A percentile compares a stretch with the other conserved stretches of the same genome.
These are phyloP conservation scores for Rugalucina vietnamica DNA, from an alignment of 2,888 invertebrate genomes.

Conservation along the genomic window DNA sequence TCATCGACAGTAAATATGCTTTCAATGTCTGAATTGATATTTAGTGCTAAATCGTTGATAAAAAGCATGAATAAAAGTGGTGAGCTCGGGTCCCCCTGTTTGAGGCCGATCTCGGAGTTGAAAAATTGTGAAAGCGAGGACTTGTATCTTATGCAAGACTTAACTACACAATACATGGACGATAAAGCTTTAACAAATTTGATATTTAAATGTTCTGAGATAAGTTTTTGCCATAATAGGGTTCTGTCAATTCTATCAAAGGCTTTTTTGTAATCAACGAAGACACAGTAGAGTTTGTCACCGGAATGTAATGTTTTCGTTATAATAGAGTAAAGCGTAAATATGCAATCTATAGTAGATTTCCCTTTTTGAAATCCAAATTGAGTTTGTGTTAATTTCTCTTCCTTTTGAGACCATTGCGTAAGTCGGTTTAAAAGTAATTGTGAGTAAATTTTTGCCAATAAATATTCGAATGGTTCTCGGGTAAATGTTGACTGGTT, in stretches of 20 bases:
- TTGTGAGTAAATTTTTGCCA: conserved; percentile 4
- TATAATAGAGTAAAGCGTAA: background rate
- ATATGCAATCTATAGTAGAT: conserved; percentile 4
- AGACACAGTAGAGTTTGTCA: conserved; percentile 1
- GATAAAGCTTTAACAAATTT: conserved; percentile 22
- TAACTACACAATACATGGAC: conserved; percentile 33
- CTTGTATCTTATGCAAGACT: conserved; percentile 34
- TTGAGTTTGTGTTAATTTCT: background rate
- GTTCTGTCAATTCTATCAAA: background rate
- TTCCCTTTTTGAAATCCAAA: conserved; percentile 9
- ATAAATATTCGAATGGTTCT: too few species aligned
- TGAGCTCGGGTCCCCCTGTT: conserved; percentile 44
- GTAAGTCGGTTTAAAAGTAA: background rate
- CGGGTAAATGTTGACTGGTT: too few species aligned
- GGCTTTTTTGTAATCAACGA: background rate
- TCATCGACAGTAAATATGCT: conserved; percentile 15
- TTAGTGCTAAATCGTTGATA: too few species aligned
- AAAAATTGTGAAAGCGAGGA: conserved; percentile 8
- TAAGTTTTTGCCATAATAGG: conserved; percentile 24
- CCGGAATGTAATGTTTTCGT: background rate
- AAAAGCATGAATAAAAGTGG: conserved; percentile 27
- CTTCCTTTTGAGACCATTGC: background rate
- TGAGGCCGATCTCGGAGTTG: conserved; percentile 28
- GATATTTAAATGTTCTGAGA: conserved; percentile 31
- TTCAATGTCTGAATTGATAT: conserved; percentile 31